Evolutionary conservation across 2,888 invertebrate species (phyloP).

Genomic region (Celastrina argiolus): DNA sequence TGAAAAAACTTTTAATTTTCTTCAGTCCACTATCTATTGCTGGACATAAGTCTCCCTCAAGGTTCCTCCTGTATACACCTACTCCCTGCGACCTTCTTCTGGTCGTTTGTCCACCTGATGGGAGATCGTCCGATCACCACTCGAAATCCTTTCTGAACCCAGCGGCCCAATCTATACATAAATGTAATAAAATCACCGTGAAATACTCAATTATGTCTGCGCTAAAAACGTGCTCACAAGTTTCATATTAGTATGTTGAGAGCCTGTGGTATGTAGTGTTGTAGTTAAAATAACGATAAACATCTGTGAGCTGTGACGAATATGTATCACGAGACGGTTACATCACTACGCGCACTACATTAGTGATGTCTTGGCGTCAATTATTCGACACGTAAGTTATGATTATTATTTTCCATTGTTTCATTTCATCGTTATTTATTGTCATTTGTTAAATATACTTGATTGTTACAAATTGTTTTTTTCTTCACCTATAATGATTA

Average conservation of each 20-base stretch:
- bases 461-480: constrained; percentile 12
- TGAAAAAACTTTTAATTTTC: too few relatives aligned
- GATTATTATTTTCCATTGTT: background rate
- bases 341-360: background rate
- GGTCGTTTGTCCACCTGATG: too few relatives aligned
- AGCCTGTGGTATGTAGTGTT: background rate
- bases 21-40: too few relatives aligned
- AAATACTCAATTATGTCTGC: background rate
- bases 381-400: background rate
- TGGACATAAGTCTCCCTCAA: too few relatives aligned
- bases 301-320: background rate
- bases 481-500: background rate
- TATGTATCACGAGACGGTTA: background rate
- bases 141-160: too few relatives aligned
- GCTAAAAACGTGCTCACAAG: background rate
- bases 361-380: constrained; percentile 31
- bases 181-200: too few relatives aligned
- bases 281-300: background rate
- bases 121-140: too few relatives aligned
- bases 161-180: too few relatives aligned
- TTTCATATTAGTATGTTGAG: background rate
- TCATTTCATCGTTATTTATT: constrained; percentile 9
- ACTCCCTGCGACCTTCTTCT: too few relatives aligned
- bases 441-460: constrained; percentile 3
- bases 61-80: too few relatives aligned